Evolutionary conservation across 2,113 vertebrate species (phyloP).

Genomic region (Crocuta crocuta): DNA sequence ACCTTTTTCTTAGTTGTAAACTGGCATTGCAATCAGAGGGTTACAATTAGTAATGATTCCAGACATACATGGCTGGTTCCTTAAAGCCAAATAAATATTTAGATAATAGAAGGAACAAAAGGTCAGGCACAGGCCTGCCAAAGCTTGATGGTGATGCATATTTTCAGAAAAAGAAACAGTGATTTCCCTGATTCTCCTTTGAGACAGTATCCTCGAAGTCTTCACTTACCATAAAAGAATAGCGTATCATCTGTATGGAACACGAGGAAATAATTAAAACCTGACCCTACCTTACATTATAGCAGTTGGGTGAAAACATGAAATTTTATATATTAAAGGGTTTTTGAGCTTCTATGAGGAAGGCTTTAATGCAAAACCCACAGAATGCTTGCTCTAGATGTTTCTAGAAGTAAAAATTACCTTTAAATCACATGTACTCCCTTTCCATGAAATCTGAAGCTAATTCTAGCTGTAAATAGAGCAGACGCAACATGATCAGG

Average conservation of each 20-base stretch:
- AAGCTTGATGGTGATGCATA: slow-evolving; percentile 50
- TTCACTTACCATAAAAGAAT: slow-evolving; percentile 68
- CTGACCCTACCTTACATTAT: slow-evolving; percentile 35
- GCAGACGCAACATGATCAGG: background rate
- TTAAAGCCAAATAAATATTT: slow-evolving; percentile 71
- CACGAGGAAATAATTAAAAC: slow-evolving; percentile 71
- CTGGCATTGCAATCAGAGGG: slow-evolving; percentile 36
- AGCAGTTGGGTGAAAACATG: slow-evolving; percentile 47
- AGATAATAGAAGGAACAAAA: slow-evolving; percentile 77
- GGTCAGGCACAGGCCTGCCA: slow-evolving; percentile 74
- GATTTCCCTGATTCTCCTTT: slow-evolving; percentile 66
- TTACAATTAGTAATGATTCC: slow-evolving; percentile 66
- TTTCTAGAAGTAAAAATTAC: background rate
- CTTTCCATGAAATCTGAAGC: background rate
- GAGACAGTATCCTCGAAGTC: slow-evolving; percentile 60
- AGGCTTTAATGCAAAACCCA: slow-evolving; percentile 3
- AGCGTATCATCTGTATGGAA: slow-evolving; percentile 45
- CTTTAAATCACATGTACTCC: background rate
- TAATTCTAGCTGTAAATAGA: slow-evolving; percentile 27
- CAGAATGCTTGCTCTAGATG: background rate
- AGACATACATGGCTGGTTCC: slow-evolving; percentile 55
- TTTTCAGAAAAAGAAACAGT: slow-evolving; percentile 70
- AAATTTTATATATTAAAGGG: slow-evolving; percentile 43
- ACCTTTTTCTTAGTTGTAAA: slow-evolving; percentile 25
- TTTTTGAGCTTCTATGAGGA: slow-evolving; percentile 19